These are phyloP conservation scores for Sesamia inferens DNA, from an alignment of 2,888 invertebrate genomes.

Conservation along the genomic window DNA sequence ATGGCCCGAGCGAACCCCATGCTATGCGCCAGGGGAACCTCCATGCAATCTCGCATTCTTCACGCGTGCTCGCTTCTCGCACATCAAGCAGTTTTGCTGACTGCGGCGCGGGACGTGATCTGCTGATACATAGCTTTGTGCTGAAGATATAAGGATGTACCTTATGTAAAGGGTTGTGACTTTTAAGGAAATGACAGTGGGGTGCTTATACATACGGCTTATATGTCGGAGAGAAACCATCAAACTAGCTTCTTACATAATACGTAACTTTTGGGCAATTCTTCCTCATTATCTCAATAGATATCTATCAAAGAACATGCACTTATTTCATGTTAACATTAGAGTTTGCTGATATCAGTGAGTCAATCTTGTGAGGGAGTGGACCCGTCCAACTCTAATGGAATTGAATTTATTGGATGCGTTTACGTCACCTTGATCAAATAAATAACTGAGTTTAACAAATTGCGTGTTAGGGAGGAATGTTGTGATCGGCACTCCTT, in stretches of 20 bases:
- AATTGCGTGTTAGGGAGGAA: conserved; percentile 48
- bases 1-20: conserved; percentile 29
- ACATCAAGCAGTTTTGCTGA: conserved; percentile 41
- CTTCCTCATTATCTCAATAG: not conserved
- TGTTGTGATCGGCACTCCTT: conserved; percentile 35
- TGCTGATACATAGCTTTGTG: conserved; percentile 43
- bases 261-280: not conserved
- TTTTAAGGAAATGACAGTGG: conserved; percentile 12
- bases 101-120: conserved; percentile 2
- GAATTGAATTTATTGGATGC: conserved; percentile 52
- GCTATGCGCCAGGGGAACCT: not conserved
- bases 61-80: conserved; percentile 30
- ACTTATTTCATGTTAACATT: not conserved
- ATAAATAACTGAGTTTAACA: conserved; percentile 53
- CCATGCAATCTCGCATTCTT: conserved; percentile 18
- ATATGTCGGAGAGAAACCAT: conserved; percentile 2
- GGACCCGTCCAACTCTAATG: conserved; percentile 21
- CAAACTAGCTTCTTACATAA: not conserved
- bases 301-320: not conserved
- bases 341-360: conserved; percentile 23
- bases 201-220: conserved; percentile 34
- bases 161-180: conserved; percentile 19
- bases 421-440: conserved; percentile 44
- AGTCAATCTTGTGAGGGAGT: conserved; percentile 4
- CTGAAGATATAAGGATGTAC: not conserved